Base-by-base conservation (phyloP, 1,140 invertebrate genomes). In the Temnothorax longispinosus region DNA sequence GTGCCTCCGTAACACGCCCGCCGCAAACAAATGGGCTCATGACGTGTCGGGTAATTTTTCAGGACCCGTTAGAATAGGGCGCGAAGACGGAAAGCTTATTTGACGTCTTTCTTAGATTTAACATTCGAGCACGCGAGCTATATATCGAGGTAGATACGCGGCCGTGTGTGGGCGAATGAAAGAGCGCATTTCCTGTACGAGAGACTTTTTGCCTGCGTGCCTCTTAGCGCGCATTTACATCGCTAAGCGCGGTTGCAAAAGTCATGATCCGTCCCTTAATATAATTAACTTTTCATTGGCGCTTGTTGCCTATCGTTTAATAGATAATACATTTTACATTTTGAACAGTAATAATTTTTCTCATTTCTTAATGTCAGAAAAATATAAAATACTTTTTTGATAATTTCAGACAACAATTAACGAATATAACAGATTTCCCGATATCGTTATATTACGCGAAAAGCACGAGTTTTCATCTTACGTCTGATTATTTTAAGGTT, bases 21-120 rank as follows among this genome's bases (percentile, higher is more conserved):
- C n/a, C 6, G 80, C 41, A 74, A 74, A 74, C 69, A 74, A 84
- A 74, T 74, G 54, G 44, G 41, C 69, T 62, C 54, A 15, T 74
- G 69, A 84, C 80, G 52, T 60, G 67, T 74, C 32, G 13, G 54
- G 69, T 35, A 75, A 84, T 60, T 84, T 84, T 84, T 84, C 80
- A 84, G 54, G 41, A 27, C 1, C 44, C 32, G 80, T 60, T 82
- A 74, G 80, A 47, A 21, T 27, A 15, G 27, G 41, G 69, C n/a
- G 80, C 41, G 41, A 82, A 72, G 21, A 69, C 41, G 44, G 11
- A 10, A 5, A 72, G 21, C 35, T 56, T 72, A 58, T 74, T 74
- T 41, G 54, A 75, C 32, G 44, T 84, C 80, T 75, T 52, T 27
- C 64, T 81, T 54, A 54, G 77, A 64, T 44, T n/a, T 27, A 56